phyloP scores from a whole-genome alignment of 1,140 invertebrate species.

The Philaenus spumarius region DNA sequence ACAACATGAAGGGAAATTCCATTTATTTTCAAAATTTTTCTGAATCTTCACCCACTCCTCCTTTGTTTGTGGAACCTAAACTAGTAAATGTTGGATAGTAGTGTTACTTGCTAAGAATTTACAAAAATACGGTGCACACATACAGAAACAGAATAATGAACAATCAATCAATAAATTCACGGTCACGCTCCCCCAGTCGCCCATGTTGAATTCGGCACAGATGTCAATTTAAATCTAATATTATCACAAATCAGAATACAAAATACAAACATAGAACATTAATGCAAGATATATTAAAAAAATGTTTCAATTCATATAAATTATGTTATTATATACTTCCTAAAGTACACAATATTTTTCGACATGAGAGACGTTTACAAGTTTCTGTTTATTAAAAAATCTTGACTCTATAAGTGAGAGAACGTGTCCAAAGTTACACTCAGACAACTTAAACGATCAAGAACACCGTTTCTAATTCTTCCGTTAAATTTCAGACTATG shows the following conservation, averaged over 20 bases:
- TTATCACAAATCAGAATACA: too few relatives aligned
- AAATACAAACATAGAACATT: too few relatives aligned
- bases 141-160: too few relatives aligned
- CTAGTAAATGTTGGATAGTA: neutral
- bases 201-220: too few relatives aligned
- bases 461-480: neutral
- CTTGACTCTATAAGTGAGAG: neutral
- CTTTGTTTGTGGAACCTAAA: slow-evolving; percentile 16
- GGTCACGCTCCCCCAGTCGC: too few relatives aligned
- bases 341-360: neutral
- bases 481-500: neutral
- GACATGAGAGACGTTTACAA: neutral
- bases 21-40: slow-evolving; percentile 26
- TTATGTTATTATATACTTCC: too few relatives aligned
- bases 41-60: slow-evolving; percentile 27
- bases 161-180: too few relatives aligned
- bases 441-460: neutral
- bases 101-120: neutral
- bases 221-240: too few relatives aligned
- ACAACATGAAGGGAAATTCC: too few relatives aligned
- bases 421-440: too few relatives aligned
- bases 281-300: too few relatives aligned
- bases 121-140: neutral
- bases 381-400: too few relatives aligned
- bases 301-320: neutral